A percentile compares a stretch with the other conserved stretches of the same genome.
Evolutionary conservation across 1,140 invertebrate species (phyloP).

Genomic region (Rhyacophila brunnea): DNA sequence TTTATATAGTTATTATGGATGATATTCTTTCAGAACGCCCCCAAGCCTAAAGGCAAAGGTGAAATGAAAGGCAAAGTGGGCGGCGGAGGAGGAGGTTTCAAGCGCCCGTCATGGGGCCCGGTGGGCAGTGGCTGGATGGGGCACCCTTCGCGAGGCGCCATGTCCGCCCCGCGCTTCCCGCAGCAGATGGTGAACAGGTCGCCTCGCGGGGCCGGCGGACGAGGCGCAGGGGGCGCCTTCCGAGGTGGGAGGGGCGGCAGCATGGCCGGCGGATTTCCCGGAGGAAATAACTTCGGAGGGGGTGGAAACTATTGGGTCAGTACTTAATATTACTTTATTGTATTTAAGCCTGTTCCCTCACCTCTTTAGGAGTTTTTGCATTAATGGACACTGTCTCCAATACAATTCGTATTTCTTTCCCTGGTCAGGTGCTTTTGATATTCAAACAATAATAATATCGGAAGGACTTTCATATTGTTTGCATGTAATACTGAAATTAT

Average conservation of each 20-base stretch:
- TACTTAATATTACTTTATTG: too few relatives aligned
- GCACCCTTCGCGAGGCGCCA: too few relatives aligned
- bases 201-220: not conserved
- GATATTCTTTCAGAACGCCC: not conserved
- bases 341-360: too few relatives aligned
- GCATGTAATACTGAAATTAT: too few relatives aligned
- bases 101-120: not conserved
- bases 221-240: slow-evolving; percentile 1
- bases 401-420: too few relatives aligned
- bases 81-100: not conserved
- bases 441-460: too few relatives aligned
- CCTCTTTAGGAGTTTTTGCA: too few relatives aligned
- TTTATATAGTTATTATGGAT: too few relatives aligned
- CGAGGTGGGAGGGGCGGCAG: not conserved
- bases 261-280: not conserved
- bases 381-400: too few relatives aligned
- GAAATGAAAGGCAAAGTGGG: not conserved
- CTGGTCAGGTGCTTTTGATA: too few relatives aligned
- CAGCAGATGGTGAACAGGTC: not conserved
- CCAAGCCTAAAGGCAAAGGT: not conserved
- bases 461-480: too few relatives aligned
- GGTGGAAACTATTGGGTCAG: not conserved
- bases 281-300: not conserved
- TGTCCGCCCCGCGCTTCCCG: too few relatives aligned
- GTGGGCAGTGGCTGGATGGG: not conserved